These are phyloP conservation scores for Macquaria australasica DNA, from an alignment of 2,113 vertebrate species.

Conservation along the genomic window DNA sequence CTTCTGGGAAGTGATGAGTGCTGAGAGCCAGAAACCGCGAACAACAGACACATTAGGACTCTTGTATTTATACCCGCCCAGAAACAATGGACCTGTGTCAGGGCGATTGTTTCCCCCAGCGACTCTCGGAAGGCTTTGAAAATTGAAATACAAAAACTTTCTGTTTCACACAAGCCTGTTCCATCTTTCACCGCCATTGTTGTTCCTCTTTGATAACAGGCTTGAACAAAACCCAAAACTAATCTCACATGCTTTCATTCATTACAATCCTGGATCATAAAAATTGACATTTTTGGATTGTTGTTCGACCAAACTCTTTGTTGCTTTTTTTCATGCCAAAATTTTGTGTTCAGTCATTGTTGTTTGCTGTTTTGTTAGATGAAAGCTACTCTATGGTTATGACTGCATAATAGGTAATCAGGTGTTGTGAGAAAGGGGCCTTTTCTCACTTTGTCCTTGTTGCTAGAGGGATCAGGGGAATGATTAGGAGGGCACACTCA, in stretches of 20 bases:
- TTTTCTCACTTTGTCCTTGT: conserved; percentile 57
- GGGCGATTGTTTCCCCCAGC: conserved; percentile 67
- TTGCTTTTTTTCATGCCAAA: conserved; percentile 27
- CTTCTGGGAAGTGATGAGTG: conserved; percentile 70
- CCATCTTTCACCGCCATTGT: conserved; percentile 61
- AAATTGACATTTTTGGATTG: conserved; percentile 58
- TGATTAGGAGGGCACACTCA: conserved; percentile 59
- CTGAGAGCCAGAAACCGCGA: conserved; percentile 59
- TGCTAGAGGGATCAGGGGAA: conserved; percentile 50
- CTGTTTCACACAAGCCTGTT: conserved; percentile 63
- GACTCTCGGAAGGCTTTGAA: conserved; percentile 66
- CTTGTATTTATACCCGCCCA: conserved; percentile 63
- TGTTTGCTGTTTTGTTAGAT: conserved; percentile 47
- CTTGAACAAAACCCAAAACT: conserved; percentile 66
- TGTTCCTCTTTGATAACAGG: conserved; percentile 70
- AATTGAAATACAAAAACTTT: conserved; percentile 73
- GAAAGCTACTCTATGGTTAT: conserved; percentile 36
- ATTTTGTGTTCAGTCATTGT: conserved; percentile 36
- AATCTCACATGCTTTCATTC: conserved; percentile 75
- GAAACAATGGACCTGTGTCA: conserved; percentile 76
- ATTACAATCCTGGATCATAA: conserved; percentile 69
- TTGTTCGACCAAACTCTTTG: conserved; percentile 50
- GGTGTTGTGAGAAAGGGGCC: conserved; percentile 40
- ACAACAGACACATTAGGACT: conserved; percentile 76
- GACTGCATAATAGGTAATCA: conserved; percentile 57